These are phyloP conservation scores for Arnoldichthys spilopterus DNA, from an alignment of 2,797 vertebrate species.

Conservation along the genomic window DNA sequence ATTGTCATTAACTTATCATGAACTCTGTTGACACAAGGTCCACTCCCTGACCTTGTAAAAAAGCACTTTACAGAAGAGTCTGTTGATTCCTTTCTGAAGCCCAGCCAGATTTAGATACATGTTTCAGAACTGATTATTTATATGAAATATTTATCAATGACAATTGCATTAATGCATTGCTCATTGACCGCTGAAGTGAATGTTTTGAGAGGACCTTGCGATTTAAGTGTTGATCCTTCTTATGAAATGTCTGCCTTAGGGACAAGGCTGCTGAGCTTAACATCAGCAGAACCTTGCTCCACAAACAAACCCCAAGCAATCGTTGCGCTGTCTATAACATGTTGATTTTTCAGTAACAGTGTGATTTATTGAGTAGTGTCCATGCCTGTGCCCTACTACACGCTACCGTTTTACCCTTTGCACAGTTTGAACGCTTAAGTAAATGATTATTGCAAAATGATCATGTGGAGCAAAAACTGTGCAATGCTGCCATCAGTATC, in stretches of 20 bases:
- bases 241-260: not conserved
- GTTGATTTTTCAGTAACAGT: not conserved
- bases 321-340: not conserved
- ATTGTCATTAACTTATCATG: slow-evolving; percentile 18
- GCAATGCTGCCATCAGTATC: not conserved
- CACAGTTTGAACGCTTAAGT: not conserved
- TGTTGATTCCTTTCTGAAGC: not conserved
- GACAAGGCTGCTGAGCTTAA: not conserved
- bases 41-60: slow-evolving; percentile 4
- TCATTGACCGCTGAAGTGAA: not conserved
- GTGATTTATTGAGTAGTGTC: not conserved
- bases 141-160: not conserved
- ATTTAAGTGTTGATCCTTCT: too few relatives aligned
- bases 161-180: not conserved
- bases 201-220: too few relatives aligned
- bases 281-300: too few relatives aligned
- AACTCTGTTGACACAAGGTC: not conserved
- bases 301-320: too few relatives aligned
- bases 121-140: not conserved
- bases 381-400: not conserved
- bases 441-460: not conserved
- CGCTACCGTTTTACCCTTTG: not conserved
- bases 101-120: not conserved
- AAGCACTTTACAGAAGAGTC: not conserved
- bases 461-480: not conserved